Evolutionary conservation across 2,888 invertebrate genomes (phyloP), one percentile per base, ranked within the genome.

Genomic region (Cataglyphis albicans): DNA sequence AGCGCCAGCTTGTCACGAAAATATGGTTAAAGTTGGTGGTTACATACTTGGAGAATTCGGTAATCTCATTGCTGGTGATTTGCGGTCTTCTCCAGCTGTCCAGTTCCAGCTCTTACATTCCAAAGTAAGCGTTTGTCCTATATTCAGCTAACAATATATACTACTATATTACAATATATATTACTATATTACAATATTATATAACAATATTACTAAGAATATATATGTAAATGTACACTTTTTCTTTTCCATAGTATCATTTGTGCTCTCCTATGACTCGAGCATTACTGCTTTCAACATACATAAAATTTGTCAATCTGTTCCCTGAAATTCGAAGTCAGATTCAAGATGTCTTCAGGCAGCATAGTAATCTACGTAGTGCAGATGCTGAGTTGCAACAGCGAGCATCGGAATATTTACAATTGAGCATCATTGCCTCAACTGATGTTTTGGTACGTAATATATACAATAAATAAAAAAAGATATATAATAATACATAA

Each of bases 11-110:
- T 99, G 99, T 93, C 99, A 99, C 95, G 99, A 99, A 95, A 99
- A 99, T 95, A 99, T 99, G 99, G 99, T 99, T 1, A 99, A 99
- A 96, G 99, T 99, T 80, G 99, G 99, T 85, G 99, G 99, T 76
- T 99, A 99, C 93, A 99, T 99, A 92, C 96, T 99, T 85, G 99
- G 99, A 86, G 99, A 99, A 95, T 99, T 99, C 95, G 99, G 99
- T 76, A 99, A 99, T 95, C 96, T 99, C 85, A 99, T 99, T 94
- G 99, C 99, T 91, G 99, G 99, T 21, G 99, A 99, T 95, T 98
- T 98, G 85, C 96, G 99, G 83, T 99, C 99, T 67, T 99, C 99
- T 81, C 99, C 99, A 10, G 96, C 97, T 92, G 98, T 99, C 87
- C 99, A 99, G 95, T 99, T 99, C 95, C 98, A 99, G 95, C 96